These are phyloP conservation scores for Entomobrya multifasciata DNA, from an alignment of 2,888 invertebrate species.

Conservation along the genomic window DNA sequence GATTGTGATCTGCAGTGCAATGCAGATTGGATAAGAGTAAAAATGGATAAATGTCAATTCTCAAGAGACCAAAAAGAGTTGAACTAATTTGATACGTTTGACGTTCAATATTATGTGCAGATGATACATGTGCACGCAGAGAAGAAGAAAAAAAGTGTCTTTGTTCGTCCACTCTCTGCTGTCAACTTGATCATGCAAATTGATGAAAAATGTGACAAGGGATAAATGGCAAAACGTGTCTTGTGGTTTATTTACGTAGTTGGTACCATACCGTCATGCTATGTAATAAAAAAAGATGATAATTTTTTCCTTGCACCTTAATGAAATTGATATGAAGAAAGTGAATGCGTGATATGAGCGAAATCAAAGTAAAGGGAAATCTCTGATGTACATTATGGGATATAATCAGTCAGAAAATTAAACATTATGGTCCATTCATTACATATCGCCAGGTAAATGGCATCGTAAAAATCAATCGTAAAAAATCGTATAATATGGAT, in stretches of 20 bases:
- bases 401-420: conserved; percentile 26
- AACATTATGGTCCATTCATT: not conserved
- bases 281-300: too few species aligned
- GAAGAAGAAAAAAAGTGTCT: conserved; percentile 6
- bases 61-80: too few species aligned
- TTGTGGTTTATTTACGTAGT: conserved; percentile 17
- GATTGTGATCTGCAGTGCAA: not conserved
- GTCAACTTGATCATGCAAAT: conserved; percentile 38
- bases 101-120: too few species aligned
- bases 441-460: too few species aligned
- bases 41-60: conserved; percentile 34
- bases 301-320: too few species aligned
- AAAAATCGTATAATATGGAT: too few species aligned
- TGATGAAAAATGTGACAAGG: conserved; percentile 36
- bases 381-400: too few species aligned
- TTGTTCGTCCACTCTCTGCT: too few species aligned
- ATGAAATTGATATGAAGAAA: too few species aligned
- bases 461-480: conserved; percentile 14
- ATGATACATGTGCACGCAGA: conserved; percentile 25
- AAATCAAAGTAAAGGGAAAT: too few species aligned
- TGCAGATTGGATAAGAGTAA: conserved; percentile 27
- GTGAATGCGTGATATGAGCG: too few species aligned
- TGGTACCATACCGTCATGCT: too few species aligned
- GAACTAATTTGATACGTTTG: conserved; percentile 4
- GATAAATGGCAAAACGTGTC: conserved; percentile 42